These are phyloP conservation scores for Stomorhina lunata DNA, from an alignment of 2,888 invertebrate species.

Conservation along the genomic window DNA sequence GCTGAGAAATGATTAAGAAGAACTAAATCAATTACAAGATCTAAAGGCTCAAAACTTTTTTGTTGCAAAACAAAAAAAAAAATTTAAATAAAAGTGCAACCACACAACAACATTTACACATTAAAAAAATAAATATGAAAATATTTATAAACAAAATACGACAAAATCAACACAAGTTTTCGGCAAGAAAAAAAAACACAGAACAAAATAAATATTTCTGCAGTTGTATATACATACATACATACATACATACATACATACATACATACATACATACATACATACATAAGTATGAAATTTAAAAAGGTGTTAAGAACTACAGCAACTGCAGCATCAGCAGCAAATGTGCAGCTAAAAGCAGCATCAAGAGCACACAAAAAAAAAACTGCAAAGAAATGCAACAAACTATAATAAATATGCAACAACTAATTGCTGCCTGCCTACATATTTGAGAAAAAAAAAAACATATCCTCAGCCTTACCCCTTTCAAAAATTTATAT, in stretches of 20 bases:
- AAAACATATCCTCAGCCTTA: not conserved
- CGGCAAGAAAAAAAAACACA: conserved; percentile 14
- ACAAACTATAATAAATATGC: conserved; percentile 59
- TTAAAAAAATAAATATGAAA: conserved; percentile 35
- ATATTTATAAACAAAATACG: conserved; percentile 29
- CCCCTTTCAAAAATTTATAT: conserved; percentile 1
- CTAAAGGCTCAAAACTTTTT: conserved; percentile 65
- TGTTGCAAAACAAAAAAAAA: conserved; percentile 25
- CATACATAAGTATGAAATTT: conserved; percentile 9
- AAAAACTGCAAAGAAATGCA: conserved; percentile 38
- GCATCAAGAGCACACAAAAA: not conserved
- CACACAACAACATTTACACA: not conserved
- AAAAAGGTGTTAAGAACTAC: conserved; percentile 60
- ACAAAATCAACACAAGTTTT: not conserved
- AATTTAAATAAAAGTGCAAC: conserved; percentile 22
- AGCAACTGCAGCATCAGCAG: conserved; percentile 15
- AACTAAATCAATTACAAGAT: conserved; percentile 67
- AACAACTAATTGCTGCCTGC: conserved; percentile 17
- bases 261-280: no score
- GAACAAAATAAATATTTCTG: conserved; percentile 10
- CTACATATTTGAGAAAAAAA: not conserved
- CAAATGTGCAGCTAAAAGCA: conserved; percentile 7
- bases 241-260: no score
- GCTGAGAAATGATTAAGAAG: conserved; percentile 67
- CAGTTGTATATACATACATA: no score